Evolutionary conservation across 2,888 invertebrate genomes (phyloP).

Genomic region (Sceliomorpha sp.): DNA sequence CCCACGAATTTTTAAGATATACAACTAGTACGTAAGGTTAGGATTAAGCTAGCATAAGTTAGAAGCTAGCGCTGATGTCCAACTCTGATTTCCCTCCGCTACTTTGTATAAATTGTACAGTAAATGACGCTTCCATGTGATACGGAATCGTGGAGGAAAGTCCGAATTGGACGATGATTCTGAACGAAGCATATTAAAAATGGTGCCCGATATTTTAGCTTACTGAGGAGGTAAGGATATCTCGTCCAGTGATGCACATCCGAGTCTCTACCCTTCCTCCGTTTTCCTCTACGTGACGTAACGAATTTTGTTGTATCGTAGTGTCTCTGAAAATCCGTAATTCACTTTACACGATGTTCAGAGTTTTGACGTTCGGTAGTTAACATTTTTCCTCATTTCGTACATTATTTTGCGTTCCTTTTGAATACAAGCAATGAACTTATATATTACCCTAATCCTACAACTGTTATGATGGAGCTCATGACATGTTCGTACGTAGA

Average conservation of each 20-base stretch:
- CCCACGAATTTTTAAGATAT: slow-evolving; percentile 55
- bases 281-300: slow-evolving; percentile 73
- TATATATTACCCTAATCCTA: slow-evolving; percentile 20
- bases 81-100: slow-evolving; percentile 60
- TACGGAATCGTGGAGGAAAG: slow-evolving; percentile 54
- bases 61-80: slow-evolving; percentile 65
- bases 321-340: slow-evolving; percentile 54
- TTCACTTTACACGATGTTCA: slow-evolving; percentile 36
- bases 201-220: slow-evolving; percentile 80
- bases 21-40: slow-evolving; percentile 62
- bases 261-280: slow-evolving; percentile 72
- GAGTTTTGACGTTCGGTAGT: slow-evolving; percentile 67
- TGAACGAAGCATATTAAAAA: slow-evolving; percentile 76
- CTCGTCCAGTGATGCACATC: slow-evolving; percentile 77
- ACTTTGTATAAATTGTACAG: no score
- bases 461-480: slow-evolving; percentile 48
- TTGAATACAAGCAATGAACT: slow-evolving; percentile 30
- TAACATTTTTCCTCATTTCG: slow-evolving; percentile 57
- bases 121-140: no score
- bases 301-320: slow-evolving; percentile 67
- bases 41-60: slow-evolving; percentile 70
- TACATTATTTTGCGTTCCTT: slow-evolving; percentile 32
- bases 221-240: slow-evolving; percentile 80
- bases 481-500: slow-evolving; percentile 58
- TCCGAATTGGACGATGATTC: slow-evolving; percentile 54